Evolutionary conservation across 2,888 invertebrate species (phyloP), one percentile per base, ranked within the genome.

Genomic region (Ochropleura leucogaster): DNA sequence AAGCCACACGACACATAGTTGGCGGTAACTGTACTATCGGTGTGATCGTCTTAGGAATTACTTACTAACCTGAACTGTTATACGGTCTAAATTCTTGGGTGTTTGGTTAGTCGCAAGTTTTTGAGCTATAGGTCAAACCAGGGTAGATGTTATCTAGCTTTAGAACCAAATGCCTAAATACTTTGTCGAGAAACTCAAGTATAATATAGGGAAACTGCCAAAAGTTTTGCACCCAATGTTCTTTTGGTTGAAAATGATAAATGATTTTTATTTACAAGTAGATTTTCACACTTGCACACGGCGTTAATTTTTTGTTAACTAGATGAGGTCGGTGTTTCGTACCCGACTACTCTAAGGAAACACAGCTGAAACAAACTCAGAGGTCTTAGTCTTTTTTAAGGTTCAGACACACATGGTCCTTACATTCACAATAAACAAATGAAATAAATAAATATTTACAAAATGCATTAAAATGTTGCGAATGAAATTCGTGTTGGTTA

Each of bases 1-100:
- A 53, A 82, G 83, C 49, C 51, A 40, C 16, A 51, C 68, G 72
- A 68, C 83, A 83, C 72, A 64, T 80, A 79, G 42, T 80, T 69
- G 20, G 68, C 40, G 73, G 67, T 9, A 16, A 66, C 64, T 66
- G 65, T 73, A 30, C 30, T 30, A 83, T 80, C 49, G 65, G 53
- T 68, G 30, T 59, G 47, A 46, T 65, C n/a, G 18, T 20, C 55
- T 68, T 9, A 60, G 0, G 47, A 81, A n/a, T 67, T 55, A 51
- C 77, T 76, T 55, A 55, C 67, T 62, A 76, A 81, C 67, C 76
- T 63, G 66, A 51, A 66, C 62, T 76, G 49, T 64, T 62, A 3
- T 53, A 51, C 51, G 53, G 40, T 62, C 49, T 76, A 46, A 76
- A 81, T 76, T 64, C 49, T 72, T 46, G 40, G 7, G 1, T 46